Evolutionary conservation across 2,797 vertebrate genomes (phyloP).

Genomic region (Gadopsis bispinosus): DNA sequence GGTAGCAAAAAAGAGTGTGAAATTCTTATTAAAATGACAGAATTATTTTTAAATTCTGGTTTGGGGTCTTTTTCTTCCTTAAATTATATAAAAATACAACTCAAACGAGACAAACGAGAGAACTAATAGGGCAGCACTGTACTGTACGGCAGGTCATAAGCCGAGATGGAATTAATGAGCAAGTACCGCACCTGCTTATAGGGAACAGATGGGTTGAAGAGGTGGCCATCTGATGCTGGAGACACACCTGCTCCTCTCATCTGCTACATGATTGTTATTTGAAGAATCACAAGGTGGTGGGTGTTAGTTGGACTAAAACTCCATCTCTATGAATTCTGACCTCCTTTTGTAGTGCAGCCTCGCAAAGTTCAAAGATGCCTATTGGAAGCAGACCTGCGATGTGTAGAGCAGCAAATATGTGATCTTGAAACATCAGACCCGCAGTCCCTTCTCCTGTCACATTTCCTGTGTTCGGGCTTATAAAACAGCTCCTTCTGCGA

Average conservation of each 20-base stretch:
- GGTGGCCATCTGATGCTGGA: constrained; percentile 56
- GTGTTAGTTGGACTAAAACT: constrained; percentile 29
- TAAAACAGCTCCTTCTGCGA: constrained; percentile 64
- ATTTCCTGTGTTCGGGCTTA: constrained; percentile 54
- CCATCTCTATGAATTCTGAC: constrained; percentile 42
- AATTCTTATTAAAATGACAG: constrained; percentile 29
- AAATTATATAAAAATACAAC: neutral
- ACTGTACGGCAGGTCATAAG: constrained; percentile 43
- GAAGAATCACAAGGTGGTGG: constrained; percentile 18
- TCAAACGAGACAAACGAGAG: constrained; percentile 31
- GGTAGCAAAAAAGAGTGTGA: constrained; percentile 5
- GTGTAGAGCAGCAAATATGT: constrained; percentile 43
- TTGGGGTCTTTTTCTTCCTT: neutral
- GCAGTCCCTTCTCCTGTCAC: constrained; percentile 52
- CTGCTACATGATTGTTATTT: constrained; percentile 44
- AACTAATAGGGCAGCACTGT: constrained; percentile 22
- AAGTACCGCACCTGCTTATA: constrained; percentile 54
- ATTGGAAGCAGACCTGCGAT: constrained; percentile 36
- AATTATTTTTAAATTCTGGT: constrained; percentile 13
- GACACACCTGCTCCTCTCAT: constrained; percentile 69
- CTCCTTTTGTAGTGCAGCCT: constrained; percentile 34
- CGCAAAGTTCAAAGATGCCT: constrained; percentile 40
- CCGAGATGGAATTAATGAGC: constrained; percentile 68
- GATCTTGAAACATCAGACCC: constrained; percentile 58
- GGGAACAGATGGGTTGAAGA: constrained; percentile 59